These are phyloP conservation scores for Alethe castanea DNA, from an alignment of 2,113 vertebrate species.

Conservation along the genomic window DNA sequence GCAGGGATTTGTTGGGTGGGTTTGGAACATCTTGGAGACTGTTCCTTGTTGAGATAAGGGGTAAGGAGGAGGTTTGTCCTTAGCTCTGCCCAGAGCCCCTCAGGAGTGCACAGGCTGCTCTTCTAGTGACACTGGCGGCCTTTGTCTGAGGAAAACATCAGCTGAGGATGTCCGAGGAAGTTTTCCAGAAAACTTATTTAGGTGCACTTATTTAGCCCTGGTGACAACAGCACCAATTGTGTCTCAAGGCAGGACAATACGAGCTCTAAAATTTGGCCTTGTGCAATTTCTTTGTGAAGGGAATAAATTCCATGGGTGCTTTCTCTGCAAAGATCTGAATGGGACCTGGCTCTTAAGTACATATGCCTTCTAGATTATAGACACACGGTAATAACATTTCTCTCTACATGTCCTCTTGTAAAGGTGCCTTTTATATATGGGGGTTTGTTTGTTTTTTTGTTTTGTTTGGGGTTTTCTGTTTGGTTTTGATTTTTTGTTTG, in stretches of 20 bases:
- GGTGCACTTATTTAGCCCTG: background rate
- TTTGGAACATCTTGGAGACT: background rate
- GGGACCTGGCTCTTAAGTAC: background rate
- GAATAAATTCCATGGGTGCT: background rate
- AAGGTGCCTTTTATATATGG: background rate
- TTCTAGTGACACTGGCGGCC: background rate
- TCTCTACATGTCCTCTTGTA: background rate
- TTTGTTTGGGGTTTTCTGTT: background rate
- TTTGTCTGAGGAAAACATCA: background rate
- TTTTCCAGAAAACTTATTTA: background rate
- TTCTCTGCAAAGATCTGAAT: background rate
- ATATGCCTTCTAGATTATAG: background rate
- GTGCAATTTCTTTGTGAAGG: background rate
- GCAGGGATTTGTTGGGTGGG: background rate
- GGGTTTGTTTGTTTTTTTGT: background rate
- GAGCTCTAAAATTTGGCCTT: background rate
- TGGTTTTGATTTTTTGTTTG: background rate
- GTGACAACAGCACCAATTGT: background rate
- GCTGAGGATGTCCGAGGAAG: rapidly evolving
- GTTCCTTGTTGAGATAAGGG: background rate
- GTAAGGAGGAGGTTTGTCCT: background rate
- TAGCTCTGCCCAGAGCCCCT: background rate
- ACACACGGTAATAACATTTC: rapidly evolving
- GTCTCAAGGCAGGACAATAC: background rate
- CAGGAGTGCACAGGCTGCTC: background rate